Conservation (phyloP, 2,113 vertebrate genomes). For the Laterallus jamaicensis region DNA sequence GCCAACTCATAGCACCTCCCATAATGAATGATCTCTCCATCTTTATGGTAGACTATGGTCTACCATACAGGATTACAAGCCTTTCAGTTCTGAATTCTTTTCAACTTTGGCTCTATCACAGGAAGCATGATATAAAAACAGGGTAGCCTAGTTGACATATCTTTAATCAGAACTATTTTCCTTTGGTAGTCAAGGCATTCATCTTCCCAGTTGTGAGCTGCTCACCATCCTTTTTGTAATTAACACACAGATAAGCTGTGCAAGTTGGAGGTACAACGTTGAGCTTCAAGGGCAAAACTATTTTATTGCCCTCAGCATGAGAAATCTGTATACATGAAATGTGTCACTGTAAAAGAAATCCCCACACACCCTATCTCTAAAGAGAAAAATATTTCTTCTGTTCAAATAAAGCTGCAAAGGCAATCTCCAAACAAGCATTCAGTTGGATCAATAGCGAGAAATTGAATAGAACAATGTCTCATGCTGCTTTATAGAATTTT, state of each 20-base stretch:
- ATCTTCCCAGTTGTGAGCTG: background rate
- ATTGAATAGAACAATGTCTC: slow-evolving; percentile 74
- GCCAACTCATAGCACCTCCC: background rate
- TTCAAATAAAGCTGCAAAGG: slow-evolving; percentile 66
- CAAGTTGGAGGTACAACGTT: background rate
- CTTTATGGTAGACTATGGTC: background rate
- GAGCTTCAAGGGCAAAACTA: slow-evolving; percentile 33
- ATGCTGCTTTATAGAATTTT: slow-evolving; percentile 73
- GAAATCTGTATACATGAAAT: background rate
- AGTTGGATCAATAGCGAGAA: slow-evolving; percentile 69
- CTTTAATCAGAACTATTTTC: slow-evolving; percentile 1
- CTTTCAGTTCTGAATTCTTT: background rate
- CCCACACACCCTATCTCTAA: background rate
- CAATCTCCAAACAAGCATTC: slow-evolving; percentile 69
- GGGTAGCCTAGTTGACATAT: background rate
- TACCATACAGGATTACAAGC: background rate
- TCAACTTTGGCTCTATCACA: background rate
- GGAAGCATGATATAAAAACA: background rate
- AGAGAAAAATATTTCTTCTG: slow-evolving; percentile 62
- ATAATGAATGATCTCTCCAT: background rate
- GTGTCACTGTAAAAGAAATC: slow-evolving; percentile 28
- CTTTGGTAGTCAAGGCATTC: background rate
- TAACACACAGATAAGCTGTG: background rate
- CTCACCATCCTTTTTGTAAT: background rate
- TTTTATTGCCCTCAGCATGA: slow-evolving; percentile 31